Percentiles rank a stretch among this genome's conserved stretches.
These are phyloP conservation scores for Tursiops truncatus DNA, from an alignment of 2,113 vertebrate genomes.

Conservation along the genomic window DNA sequence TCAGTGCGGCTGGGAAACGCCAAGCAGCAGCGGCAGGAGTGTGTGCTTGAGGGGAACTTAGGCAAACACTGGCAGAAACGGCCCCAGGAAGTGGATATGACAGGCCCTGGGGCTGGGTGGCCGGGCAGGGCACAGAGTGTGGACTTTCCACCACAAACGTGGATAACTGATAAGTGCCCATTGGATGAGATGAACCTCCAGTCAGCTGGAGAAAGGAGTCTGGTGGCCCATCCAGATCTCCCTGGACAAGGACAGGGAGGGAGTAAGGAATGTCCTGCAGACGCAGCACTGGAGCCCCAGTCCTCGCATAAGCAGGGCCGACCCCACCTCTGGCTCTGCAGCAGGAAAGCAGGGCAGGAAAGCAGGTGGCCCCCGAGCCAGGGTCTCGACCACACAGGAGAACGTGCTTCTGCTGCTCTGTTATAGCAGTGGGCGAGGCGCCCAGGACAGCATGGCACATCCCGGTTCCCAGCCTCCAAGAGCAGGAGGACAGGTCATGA, in stretches of 20 bases:
- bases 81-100: neutral
- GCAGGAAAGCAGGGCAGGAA: neutral
- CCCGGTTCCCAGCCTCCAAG: neutral
- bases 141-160: fast-evolving
- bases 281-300: neutral
- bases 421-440: no score
- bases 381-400: neutral
- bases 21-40: neutral
- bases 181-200: neutral
- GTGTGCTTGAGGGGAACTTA: fast-evolving
- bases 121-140: fast-evolving
- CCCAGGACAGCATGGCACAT: no score
- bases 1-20: neutral
- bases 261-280: neutral
- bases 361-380: fast-evolving
- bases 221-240: neutral
- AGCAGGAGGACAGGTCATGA: neutral
- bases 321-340: neutral
- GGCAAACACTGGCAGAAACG: neutral
- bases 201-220: neutral
- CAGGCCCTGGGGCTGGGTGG: neutral
- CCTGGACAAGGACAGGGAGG: neutral
- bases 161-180: neutral
- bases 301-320: fast-evolving
- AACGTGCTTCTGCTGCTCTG: no score